Evolutionary conservation across 2,888 invertebrate genomes (phyloP), one percentile per base, ranked within the genome.

Genomic region (Barypeithes pellucidus): DNA sequence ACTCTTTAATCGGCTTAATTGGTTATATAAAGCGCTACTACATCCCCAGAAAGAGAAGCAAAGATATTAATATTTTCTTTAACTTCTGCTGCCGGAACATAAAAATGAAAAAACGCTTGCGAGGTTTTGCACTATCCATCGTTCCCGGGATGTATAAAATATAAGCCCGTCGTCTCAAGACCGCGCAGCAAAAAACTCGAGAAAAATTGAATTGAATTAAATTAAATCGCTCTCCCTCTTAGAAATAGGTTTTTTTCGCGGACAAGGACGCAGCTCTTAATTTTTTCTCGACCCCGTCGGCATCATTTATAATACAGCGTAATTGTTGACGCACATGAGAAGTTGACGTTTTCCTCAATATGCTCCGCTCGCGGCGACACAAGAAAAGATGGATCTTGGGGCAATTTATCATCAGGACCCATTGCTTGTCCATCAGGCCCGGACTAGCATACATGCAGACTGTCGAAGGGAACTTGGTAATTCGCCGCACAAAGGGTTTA

Each of bases 281-380:
- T 73, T 73, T 73, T 73, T 68, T 69, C 36, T 45, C 60, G 73
- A 41, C 36, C 72, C 61, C 45, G 33, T 33, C 62, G 52, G 16
- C 67, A 74, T 74, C 74, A 74, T 74, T 74, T 74, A 74, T 74
- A 74, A 74, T 71, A 69, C 60, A 41, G 45, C 65, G 65, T 75
- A 75, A 75, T 72, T 75, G 72, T 68, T 65, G 72, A 72, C 71
- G 72, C 72, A 72, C 68, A 75, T 68, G 72, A 68, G 71, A 75
- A 75, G 75, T 75, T 75, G 75, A 75, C 75, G 62, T 72, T 75
- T 75, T 75, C 75, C 67, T 75, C 75, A 75, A 75, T 72, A 75
- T 71, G 75, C 67, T 74, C 43, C 61, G 67, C 72, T 45, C 65
- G 43, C 16, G n/a, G 66, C 73, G 45, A 41, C 60, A 43, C 60